Evolutionary conservation across 2,113 vertebrate species (phyloP).

Genomic region (Oceanites oceanicus): DNA sequence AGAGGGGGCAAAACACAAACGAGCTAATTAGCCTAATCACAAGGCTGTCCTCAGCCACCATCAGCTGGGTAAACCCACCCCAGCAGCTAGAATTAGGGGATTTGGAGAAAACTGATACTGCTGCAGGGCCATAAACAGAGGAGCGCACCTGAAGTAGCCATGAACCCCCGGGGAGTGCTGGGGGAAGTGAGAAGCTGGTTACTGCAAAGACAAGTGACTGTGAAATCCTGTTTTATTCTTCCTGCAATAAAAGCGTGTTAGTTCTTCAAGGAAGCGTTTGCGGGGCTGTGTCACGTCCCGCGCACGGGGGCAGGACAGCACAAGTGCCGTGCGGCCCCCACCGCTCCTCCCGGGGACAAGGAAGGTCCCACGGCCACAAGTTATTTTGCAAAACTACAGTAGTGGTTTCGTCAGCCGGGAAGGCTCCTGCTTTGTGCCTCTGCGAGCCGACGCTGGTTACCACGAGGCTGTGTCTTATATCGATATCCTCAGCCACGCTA

Average conservation of each 20-base stretch:
- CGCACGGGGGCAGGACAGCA: background rate
- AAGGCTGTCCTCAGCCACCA: background rate
- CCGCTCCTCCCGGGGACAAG: background rate
- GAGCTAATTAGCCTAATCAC: background rate
- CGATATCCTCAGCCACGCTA: accelerated
- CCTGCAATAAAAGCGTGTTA: constrained; percentile 17
- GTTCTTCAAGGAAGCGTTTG: background rate
- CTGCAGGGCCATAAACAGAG: constrained; percentile 37
- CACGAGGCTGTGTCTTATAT: accelerated
- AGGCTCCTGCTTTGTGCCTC: background rate
- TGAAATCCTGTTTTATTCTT: constrained; percentile 57
- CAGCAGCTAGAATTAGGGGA: background rate
- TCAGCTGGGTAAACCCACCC: background rate
- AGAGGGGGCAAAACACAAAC: background rate
- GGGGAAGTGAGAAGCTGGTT: constrained; percentile 48
- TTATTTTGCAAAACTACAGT: background rate
- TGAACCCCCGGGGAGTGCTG: constrained; percentile 8
- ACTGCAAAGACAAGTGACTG: constrained; percentile 57
- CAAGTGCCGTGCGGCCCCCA: background rate
- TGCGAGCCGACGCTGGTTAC: background rate
- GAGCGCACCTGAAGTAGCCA: constrained; percentile 47
- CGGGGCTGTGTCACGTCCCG: background rate
- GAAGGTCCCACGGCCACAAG: accelerated
- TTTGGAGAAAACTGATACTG: background rate
- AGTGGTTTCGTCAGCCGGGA: accelerated